Percentiles rank a stretch among this genome's conserved stretches.
These are phyloP conservation scores for Drosophila murphyi DNA, from an alignment of 1,140 invertebrate species.

Conservation along the genomic window DNA sequence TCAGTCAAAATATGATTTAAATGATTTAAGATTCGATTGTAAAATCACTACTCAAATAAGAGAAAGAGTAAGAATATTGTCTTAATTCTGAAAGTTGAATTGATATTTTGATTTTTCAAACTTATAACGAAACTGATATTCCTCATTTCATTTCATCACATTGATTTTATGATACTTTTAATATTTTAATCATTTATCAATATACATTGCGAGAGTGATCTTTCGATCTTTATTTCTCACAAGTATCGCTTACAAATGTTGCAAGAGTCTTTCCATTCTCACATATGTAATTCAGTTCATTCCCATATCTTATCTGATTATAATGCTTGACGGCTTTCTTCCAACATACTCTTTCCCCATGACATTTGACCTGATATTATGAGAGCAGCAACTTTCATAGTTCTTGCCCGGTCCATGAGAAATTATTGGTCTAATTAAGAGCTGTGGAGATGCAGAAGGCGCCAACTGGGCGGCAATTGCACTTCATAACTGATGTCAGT, in stretches of 20 bases:
- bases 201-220: background rate
- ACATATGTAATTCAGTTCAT: background rate
- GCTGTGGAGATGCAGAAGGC: constrained; percentile 50
- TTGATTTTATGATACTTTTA: too few species aligned
- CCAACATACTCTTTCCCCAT: constrained; percentile 7
- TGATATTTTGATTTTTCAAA: background rate
- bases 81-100: too few species aligned
- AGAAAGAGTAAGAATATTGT: too few species aligned
- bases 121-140: too few species aligned
- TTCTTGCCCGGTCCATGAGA: background rate
- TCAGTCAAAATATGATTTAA: too few species aligned
- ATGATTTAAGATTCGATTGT: too few species aligned
- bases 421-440: constrained; percentile 71
- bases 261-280: constrained; percentile 1
- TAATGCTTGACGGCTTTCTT: constrained; percentile 12
- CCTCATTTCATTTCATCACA: too few species aligned
- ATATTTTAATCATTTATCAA: too few species aligned
- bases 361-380: constrained; percentile 10
- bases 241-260: constrained; percentile 28
- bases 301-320: constrained; percentile 7
- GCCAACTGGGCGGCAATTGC: constrained; percentile 54
- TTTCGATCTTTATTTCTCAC: constrained; percentile 18
- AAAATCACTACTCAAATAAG: too few species aligned
- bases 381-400: background rate
- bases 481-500: constrained; percentile 36